phyloP scores from a whole-genome alignment of 1,140 invertebrate genomes.

The Onthophagus taurus region DNA sequence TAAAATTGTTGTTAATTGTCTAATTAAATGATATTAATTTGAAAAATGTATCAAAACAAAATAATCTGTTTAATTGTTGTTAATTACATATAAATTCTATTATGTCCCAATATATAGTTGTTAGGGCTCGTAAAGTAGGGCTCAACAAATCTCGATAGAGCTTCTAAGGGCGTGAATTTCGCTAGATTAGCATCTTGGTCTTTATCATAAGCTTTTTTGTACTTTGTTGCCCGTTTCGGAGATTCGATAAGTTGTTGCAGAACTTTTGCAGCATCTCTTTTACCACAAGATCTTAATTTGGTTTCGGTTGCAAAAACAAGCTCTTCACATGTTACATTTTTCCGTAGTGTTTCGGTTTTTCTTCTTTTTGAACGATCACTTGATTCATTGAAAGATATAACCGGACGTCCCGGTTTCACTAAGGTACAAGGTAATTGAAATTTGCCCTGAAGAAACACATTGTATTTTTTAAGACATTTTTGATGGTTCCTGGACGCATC shows the following conservation, averaged over 20 bases:
- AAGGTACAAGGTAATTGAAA: slow-evolving; percentile 2
- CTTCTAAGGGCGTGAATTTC: slow-evolving; percentile 8
- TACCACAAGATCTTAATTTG: slow-evolving; percentile 5
- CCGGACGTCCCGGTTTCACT: slow-evolving; percentile 19
- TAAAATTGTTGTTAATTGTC: no score
- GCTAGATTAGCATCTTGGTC: background rate
- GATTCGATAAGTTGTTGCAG: background rate
- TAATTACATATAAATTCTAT: no score
- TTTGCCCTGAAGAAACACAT: background rate
- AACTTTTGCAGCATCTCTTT: slow-evolving; percentile 4
- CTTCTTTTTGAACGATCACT: slow-evolving; percentile 27
- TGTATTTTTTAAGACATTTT: slow-evolving; percentile 6
- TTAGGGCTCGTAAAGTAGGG: no score
- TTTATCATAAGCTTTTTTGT: slow-evolving; percentile 8
- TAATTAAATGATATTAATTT: no score
- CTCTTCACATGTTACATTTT: slow-evolving; percentile 14
- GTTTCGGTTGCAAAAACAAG: slow-evolving; percentile 11
- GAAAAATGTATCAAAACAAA: no score
- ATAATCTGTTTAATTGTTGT: no score
- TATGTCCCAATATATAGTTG: no score
- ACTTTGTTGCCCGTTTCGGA: slow-evolving; percentile 1
- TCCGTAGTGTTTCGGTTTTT: slow-evolving; percentile 25
- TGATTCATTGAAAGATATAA: slow-evolving; percentile 19
- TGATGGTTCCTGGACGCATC: background rate
- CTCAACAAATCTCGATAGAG: slow-evolving; percentile 11